Percentiles rank a stretch among this genome's conserved stretches.
Conservation (phyloP, 2,888 invertebrate genomes). For the Plebejus melissa region DNA sequence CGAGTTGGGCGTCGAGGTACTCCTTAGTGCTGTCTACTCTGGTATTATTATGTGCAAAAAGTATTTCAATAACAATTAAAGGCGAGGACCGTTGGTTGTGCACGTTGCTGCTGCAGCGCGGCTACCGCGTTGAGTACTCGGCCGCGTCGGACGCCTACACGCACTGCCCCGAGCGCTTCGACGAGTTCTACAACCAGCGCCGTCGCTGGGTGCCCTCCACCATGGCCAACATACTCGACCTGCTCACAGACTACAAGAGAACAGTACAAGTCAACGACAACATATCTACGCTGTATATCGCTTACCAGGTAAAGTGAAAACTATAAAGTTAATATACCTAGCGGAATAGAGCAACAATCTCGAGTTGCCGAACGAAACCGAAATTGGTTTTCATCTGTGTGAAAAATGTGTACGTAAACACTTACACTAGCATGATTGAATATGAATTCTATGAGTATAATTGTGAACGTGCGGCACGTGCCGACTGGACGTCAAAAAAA, state of each 20-base stretch:
- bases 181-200: conserved; percentile 96
- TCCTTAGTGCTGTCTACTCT: too few relatives aligned
- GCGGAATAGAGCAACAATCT: too few relatives aligned
- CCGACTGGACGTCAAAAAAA: too few relatives aligned
- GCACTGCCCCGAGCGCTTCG: conserved; percentile 94
- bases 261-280: conserved; percentile 92
- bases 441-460: too few relatives aligned
- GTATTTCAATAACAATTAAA: conserved; percentile 40
- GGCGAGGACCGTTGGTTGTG: conserved; percentile 98
- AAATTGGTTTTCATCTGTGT: too few relatives aligned
- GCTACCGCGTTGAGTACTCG: conserved; percentile 95
- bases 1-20: too few relatives aligned
- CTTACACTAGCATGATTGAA: too few relatives aligned
- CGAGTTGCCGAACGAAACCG: too few relatives aligned
- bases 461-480: too few relatives aligned
- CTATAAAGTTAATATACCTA: too few relatives aligned
- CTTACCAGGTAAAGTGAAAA: conserved; percentile 68
- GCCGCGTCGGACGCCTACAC: conserved; percentile 97
- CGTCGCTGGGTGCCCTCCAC: conserved; percentile 98
- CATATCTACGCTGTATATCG: conserved; percentile 89
- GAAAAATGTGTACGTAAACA: too few relatives aligned
- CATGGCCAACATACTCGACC: conserved; percentile 95
- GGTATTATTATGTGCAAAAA: too few relatives aligned
- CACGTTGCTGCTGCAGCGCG: conserved; percentile 93
- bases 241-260: conserved; percentile 86